Evolutionary conservation across 2,888 invertebrate species (phyloP).

Genomic region (Octodonta nipae): DNA sequence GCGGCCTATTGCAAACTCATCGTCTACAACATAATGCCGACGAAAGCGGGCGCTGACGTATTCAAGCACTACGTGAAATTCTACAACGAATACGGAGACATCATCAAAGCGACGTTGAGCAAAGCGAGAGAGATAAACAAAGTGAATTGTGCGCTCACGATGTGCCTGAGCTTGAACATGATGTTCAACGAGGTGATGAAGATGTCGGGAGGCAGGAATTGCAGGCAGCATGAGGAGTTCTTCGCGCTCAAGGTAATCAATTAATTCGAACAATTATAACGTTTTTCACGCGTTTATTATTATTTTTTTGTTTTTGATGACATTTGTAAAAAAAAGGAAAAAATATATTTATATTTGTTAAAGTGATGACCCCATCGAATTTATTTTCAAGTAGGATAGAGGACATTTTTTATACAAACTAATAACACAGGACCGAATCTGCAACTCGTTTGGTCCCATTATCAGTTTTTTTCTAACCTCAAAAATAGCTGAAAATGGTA

Average conservation of each 20-base stretch:
- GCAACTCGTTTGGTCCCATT: too few species aligned
- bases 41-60: constrained; percentile 65
- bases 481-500: too few species aligned
- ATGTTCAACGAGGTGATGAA: constrained; percentile 63
- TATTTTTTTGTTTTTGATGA: too few species aligned
- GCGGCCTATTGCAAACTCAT: constrained; percentile 96
- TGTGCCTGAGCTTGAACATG: constrained; percentile 81
- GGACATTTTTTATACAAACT: too few species aligned
- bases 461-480: too few species aligned
- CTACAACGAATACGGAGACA: constrained; percentile 96
- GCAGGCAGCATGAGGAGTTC: constrained; percentile 56
- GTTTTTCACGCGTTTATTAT: too few species aligned
- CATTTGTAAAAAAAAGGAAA: too few species aligned
- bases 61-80: constrained; percentile 97
- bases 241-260: constrained; percentile 76
- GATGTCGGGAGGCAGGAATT: constrained; percentile 26
- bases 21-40: constrained; percentile 91
- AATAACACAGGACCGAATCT: too few species aligned
- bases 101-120: constrained; percentile 89
- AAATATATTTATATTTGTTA: too few species aligned
- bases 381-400: too few species aligned
- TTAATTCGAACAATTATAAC: too few species aligned
- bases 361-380: too few species aligned
- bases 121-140: constrained; percentile 97
- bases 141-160: constrained; percentile 85